phyloP scores from a whole-genome alignment of 2,113 vertebrate species.

The Brachyhypopomus gauderio region DNA sequence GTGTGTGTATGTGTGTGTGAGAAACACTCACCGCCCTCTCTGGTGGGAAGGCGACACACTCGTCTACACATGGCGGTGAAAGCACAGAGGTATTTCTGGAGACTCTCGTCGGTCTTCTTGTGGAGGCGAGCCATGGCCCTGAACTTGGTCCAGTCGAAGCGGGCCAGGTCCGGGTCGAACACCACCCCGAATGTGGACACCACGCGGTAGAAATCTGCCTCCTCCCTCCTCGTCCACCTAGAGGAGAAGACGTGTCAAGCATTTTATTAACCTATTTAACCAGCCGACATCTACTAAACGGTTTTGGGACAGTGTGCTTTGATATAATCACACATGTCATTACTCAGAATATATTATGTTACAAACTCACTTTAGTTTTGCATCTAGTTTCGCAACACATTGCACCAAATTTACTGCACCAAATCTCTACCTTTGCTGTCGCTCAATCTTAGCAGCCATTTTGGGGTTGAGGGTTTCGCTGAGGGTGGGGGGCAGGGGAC shows the following conservation, averaged over 20 bases:
- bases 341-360: no score
- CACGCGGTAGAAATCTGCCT: constrained; percentile 97
- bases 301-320: no score
- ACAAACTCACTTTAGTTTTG: neutral
- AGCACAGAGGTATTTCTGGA: constrained; percentile 94
- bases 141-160: constrained; percentile 98
- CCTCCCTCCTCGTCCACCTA: constrained; percentile 97
- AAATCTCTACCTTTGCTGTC: constrained; percentile 87
- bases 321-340: no score
- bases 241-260: neutral
- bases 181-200: constrained; percentile 98
- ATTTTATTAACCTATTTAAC: neutral
- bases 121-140: constrained; percentile 95
- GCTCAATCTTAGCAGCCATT: constrained; percentile 96
- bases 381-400: no score
- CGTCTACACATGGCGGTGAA: constrained; percentile 96
- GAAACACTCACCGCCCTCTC: constrained; percentile 84
- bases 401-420: no score
- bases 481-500: constrained; percentile 78
- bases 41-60: constrained; percentile 92
- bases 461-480: constrained; percentile 90
- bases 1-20: neutral
- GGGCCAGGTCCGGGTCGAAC: constrained; percentile 88
- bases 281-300: no score
- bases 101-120: constrained; percentile 96